phyloP scores from a whole-genome alignment of 2,113 vertebrate genomes.

The Atlantisia rogersi region DNA sequence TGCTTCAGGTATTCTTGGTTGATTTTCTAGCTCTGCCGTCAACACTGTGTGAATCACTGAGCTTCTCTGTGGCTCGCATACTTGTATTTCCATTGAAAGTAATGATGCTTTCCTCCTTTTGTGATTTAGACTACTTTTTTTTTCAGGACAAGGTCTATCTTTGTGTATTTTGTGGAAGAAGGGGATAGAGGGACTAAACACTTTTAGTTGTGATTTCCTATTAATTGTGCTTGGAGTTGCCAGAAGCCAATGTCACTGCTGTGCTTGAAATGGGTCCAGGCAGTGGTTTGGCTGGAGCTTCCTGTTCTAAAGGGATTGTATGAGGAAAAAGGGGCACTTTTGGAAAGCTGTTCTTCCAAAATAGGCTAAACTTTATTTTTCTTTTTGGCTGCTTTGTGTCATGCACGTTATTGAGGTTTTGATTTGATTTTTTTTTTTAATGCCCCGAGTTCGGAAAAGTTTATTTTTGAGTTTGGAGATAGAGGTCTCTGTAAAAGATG shows the following conservation, averaged over 20 bases:
- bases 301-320: not conserved
- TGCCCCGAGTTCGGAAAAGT: not conserved
- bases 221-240: not conserved
- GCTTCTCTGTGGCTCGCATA: not conserved
- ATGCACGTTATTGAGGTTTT: not conserved
- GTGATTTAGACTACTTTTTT: not conserved
- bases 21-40: not conserved
- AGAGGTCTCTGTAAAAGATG: not conserved
- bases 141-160: not conserved
- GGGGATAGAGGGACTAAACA: fast-evolving
- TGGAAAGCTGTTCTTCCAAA: not conserved
- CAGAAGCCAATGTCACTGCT: not conserved
- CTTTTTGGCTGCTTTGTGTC: not conserved
- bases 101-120: not conserved
- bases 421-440: fast-evolving
- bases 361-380: not conserved
- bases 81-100: not conserved
- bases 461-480: not conserved
- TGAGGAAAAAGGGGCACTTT: not conserved
- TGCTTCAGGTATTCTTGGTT: not conserved
- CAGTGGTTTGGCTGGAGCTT: not conserved
- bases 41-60: not conserved
- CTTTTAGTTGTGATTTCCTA: not conserved
- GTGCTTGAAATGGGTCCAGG: not conserved
- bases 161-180: not conserved